Base-by-base conservation (phyloP, 2,888 invertebrate species). In the Neria commutata region DNA sequence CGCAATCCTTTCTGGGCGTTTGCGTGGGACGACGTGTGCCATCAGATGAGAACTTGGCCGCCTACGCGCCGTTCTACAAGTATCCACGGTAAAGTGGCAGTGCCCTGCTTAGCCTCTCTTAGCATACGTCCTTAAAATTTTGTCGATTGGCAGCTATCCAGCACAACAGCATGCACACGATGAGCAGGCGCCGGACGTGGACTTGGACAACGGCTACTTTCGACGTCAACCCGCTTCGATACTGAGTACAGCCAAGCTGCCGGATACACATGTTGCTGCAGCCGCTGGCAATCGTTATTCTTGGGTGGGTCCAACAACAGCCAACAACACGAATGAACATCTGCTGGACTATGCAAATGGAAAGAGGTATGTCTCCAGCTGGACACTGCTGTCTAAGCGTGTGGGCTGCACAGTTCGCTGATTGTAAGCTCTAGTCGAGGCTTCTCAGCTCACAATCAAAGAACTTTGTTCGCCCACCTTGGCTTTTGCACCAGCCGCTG, bases 1-100 rank as follows among this genome's bases (percentile, higher is more conserved):
- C 74, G n/a, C 79, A 77, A 78, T 91, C 91, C 68, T 88, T 94
- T 75, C 84, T 94, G 74, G 93, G 94, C 72, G 92, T 92, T 64
- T 94, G 94, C 83, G 92, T 94, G 71, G 88, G 92, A 65, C 87
- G 91, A 75, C 88, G 92, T 76, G 91, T 90, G 69, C 92, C 94
- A 69, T 93, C 93, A 70, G 94, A 94, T 83, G 94, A 94, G 83
- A 94, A 94, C 80, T 86, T 94, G 74, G 87, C 89, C 72, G 91
- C 92, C 74, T 91, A 89, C 81, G 91, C 91, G 54, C 92, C 92
- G 63, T 91, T 91, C 80, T 90, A 91, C 68, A 86, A 91, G 75
- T 88, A 89, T 85, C 88, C 88, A 73, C 88, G 89, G 86, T 87
- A 81, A n/a, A 65, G 72, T 67, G 14, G 10, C 34, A 42, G 29